Conservation (phyloP, 2,113 vertebrate species). For the Urocolius indicus region DNA sequence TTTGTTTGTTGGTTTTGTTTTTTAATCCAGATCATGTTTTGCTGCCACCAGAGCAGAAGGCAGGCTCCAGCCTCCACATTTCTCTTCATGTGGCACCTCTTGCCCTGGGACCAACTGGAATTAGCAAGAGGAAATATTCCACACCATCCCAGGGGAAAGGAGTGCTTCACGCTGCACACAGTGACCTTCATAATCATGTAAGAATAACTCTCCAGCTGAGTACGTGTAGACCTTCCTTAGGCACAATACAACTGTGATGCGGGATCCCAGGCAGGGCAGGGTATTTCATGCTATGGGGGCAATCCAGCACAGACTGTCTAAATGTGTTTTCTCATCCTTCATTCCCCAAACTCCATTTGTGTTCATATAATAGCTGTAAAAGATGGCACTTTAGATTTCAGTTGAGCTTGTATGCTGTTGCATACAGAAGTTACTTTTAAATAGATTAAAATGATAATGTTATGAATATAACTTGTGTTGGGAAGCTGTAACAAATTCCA, state of each 20-base stretch:
- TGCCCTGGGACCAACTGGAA: rapidly evolving
- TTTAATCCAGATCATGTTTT: background rate
- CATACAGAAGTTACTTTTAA: background rate
- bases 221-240: rapidly evolving
- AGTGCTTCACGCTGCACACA: rapidly evolving
- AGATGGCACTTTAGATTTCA: background rate
- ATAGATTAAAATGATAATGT: background rate
- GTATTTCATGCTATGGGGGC: background rate
- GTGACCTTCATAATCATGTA: background rate
- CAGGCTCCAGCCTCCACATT: background rate
- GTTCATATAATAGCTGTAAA: background rate
- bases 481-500: background rate
- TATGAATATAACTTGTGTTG: background rate
- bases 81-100: background rate
- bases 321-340: background rate
- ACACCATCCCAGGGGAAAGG: background rate
- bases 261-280: rapidly evolving
- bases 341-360: background rate
- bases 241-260: background rate
- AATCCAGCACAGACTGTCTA: background rate
- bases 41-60: background rate
- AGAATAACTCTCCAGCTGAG: background rate
- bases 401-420: background rate
- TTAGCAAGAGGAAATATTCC: background rate
- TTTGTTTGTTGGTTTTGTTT: background rate